A percentile compares a stretch with the other conserved stretches of the same genome.
Evolutionary conservation across 2,888 invertebrate genomes (phyloP).

Genomic region (Zonitis immaculata): DNA sequence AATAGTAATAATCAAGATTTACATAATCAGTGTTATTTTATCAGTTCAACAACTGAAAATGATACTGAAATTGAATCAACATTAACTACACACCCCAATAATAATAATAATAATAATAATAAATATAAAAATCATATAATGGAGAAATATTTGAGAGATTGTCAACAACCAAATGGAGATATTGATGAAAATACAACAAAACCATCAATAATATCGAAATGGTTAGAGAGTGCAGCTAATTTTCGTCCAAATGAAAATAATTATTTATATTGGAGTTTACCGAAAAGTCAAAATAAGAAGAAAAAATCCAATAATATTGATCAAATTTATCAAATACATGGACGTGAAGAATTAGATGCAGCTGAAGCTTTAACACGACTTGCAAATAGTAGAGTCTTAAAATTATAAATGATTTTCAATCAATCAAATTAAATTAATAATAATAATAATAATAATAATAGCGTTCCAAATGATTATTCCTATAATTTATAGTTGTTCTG

Average conservation of each 20-base stretch:
- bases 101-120: too few species aligned
- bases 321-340: slow-evolving; percentile 44
- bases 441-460: too few species aligned
- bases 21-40: slow-evolving; percentile 46
- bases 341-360: slow-evolving; percentile 70
- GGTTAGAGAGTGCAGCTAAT: slow-evolving; percentile 70
- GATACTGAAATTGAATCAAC: slow-evolving; percentile 32
- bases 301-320: slow-evolving; percentile 28
- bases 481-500: slow-evolving; percentile 8
- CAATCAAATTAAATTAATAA: too few species aligned
- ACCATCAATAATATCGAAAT: slow-evolving; percentile 65
- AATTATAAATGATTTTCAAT: not conserved
- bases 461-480: not conserved
- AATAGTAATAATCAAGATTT: too few species aligned
- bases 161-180: slow-evolving; percentile 35
- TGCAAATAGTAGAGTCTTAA: slow-evolving; percentile 45
- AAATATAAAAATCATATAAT: slow-evolving; percentile 58
- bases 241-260: slow-evolving; percentile 69
- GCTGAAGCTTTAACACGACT: slow-evolving; percentile 69
- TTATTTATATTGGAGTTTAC: slow-evolving; percentile 60
- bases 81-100: slow-evolving; percentile 39
- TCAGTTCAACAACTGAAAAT: slow-evolving; percentile 47
- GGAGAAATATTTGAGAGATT: slow-evolving; percentile 56
- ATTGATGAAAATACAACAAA: slow-evolving; percentile 31
- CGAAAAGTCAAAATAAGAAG: slow-evolving; percentile 39